phyloP scores from a whole-genome alignment of 2,888 invertebrate species.

The Spisula subtruncata region DNA sequence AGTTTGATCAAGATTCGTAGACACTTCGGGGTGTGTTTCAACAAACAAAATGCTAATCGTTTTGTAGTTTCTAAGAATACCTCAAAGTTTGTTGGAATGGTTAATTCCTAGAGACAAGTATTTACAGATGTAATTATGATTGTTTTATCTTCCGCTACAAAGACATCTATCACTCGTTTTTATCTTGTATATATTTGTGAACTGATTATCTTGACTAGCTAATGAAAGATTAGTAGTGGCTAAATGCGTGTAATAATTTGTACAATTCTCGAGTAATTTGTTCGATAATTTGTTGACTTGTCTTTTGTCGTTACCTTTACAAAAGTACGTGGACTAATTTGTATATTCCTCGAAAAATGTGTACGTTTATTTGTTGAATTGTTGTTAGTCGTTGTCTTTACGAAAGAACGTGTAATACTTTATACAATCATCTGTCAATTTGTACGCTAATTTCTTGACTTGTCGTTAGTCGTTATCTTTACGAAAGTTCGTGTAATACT shows the following conservation, averaged over 20 bases:
- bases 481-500: background rate
- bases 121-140: constrained; percentile 25
- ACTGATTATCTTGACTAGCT: background rate
- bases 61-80: background rate
- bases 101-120: constrained; percentile 5
- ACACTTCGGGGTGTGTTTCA: background rate
- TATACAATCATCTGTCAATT: background rate
- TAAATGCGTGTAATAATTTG: background rate
- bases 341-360: background rate
- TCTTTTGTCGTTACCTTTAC: background rate
- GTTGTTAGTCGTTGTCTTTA: background rate
- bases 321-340: background rate
- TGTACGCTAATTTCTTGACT: background rate
- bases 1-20: background rate
- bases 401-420: constrained; percentile 4
- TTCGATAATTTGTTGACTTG: background rate
- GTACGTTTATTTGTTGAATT: background rate
- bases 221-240: constrained; percentile 11
- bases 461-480: background rate
- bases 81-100: background rate
- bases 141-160: background rate
- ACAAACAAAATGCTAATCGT: background rate
- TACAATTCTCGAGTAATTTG: constrained; percentile 4
- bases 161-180: constrained; percentile 18
- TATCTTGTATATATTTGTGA: constrained; percentile 20